Base-by-base conservation (phyloP, 1,140 invertebrate species). In the Halyomorpha halys region DNA sequence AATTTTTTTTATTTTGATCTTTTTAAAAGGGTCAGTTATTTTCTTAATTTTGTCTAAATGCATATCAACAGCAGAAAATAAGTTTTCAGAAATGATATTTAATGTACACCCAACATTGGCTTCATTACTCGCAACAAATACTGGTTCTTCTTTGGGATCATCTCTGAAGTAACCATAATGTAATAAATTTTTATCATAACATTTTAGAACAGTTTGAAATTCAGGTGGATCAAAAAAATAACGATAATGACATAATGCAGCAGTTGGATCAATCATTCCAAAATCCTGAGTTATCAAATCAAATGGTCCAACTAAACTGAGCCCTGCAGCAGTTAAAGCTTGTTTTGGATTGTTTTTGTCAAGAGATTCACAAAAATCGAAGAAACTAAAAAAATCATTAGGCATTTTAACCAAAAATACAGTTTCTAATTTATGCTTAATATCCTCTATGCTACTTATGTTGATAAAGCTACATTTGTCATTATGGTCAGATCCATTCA, bases 161-260 rank as follows among this genome's bases (percentile, higher is more conserved):
- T 97, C 93, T 73, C 91, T 81, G 77, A 85, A 95, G 74, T 95
- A 68, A 39, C 61, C 63, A 66, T 63, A 65, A 74, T 79, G 86
- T 84, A 62, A 30, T n/a, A 56, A 39, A 23, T 30, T 44, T 18
- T 63, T 56, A 15, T 54, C 34, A 44, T 65, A 44, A 11, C 21
- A 27, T 56, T 44, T 66, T 13, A 66, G 56, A 18, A 66, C 65
- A 1, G 65, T 66, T 77, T 89, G 87, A 76, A 96, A 92, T 77
- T 97, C 93, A 44, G 94, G 93, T 49, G 90, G 90, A 81, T 97
- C 94, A 77, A 90, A 94, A 74, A 84, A 96, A 77, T 89, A 95
- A 70, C 94, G 80, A 86, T 90, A 95, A 73, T 96, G 91, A 44
- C 74, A 67, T 4, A 71, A 47, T 49, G 62, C 62, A 21, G 67